A percentile compares a stretch with the other conserved stretches of the same genome.
phyloP scores from a whole-genome alignment of 1,140 invertebrate species.

The Drosophila lowei region DNA sequence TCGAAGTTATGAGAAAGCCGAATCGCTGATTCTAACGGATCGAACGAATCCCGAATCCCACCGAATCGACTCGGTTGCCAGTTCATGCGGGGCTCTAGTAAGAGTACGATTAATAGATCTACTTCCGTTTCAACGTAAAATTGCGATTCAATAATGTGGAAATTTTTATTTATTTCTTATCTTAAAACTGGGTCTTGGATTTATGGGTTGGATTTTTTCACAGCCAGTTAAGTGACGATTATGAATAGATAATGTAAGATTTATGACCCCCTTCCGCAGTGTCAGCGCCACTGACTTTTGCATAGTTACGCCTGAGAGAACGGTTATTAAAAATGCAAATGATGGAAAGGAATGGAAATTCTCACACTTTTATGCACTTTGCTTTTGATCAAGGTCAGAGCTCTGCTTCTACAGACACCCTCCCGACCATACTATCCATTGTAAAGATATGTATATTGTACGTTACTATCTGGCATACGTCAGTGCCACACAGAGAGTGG shows the following conservation, averaged over 20 bases:
- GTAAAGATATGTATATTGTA: neutral
- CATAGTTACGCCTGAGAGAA: slow-evolving; percentile 31
- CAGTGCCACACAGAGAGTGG: neutral
- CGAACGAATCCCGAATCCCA: too few relatives aligned
- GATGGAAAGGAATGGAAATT: slow-evolving; percentile 23
- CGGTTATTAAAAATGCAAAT: slow-evolving; percentile 34
- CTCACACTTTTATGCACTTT: slow-evolving; percentile 21
- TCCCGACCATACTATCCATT: neutral
- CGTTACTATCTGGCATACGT: neutral
- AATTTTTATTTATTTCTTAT: slow-evolving; percentile 13
- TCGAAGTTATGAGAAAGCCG: too few relatives aligned
- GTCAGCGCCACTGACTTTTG: slow-evolving; percentile 4
- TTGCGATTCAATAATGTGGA: neutral
- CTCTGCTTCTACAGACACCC: slow-evolving; percentile 12
- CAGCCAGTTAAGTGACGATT: slow-evolving; percentile 13
- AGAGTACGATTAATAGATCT: neutral
- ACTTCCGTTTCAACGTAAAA: slow-evolving; percentile 5
- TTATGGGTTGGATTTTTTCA: slow-evolving; percentile 11
- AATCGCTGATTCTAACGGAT: too few relatives aligned
- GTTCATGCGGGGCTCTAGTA: too few relatives aligned
- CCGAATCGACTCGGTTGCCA: too few relatives aligned
- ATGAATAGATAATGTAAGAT: slow-evolving; percentile 4
- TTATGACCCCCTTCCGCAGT: slow-evolving; percentile 4
- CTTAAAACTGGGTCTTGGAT: neutral
- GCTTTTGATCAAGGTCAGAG: slow-evolving; percentile 34